Evolutionary conservation across 2,888 invertebrate species (phyloP).

Genomic region (Acronicta alni): DNA sequence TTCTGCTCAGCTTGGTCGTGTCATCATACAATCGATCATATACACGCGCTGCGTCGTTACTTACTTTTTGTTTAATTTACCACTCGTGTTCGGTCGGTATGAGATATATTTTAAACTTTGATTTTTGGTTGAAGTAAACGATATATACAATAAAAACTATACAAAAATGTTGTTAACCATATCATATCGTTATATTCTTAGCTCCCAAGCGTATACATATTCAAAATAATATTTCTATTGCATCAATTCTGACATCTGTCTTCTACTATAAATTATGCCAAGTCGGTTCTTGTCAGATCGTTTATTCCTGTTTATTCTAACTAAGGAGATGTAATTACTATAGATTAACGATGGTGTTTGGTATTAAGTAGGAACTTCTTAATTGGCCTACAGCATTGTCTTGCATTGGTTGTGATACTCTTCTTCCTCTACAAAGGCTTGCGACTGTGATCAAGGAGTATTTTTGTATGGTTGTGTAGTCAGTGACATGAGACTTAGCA

Average conservation of each 20-base stretch:
- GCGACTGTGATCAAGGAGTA: no score
- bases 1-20: conserved; percentile 14
- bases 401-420: no score
- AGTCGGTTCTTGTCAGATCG: not conserved
- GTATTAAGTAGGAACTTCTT: no score
- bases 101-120: not conserved
- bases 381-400: no score
- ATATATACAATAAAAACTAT: not conserved
- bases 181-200: not conserved
- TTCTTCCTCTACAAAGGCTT: no score
- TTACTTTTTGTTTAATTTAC: conserved; percentile 27
- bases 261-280: not conserved
- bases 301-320: no score
- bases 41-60: not conserved
- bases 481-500: no score
- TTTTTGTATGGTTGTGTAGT: no score
- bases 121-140: not conserved
- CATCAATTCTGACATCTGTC: not conserved
- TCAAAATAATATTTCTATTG: not conserved
- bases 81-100: not conserved
- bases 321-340: not conserved
- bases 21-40: conserved; percentile 29
- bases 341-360: not conserved
- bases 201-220: not conserved
- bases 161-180: not conserved